Evolutionary conservation across 1,140 invertebrate species (phyloP), one percentile per base, ranked within the genome.

Genomic region (Heliconius hermathena): DNA sequence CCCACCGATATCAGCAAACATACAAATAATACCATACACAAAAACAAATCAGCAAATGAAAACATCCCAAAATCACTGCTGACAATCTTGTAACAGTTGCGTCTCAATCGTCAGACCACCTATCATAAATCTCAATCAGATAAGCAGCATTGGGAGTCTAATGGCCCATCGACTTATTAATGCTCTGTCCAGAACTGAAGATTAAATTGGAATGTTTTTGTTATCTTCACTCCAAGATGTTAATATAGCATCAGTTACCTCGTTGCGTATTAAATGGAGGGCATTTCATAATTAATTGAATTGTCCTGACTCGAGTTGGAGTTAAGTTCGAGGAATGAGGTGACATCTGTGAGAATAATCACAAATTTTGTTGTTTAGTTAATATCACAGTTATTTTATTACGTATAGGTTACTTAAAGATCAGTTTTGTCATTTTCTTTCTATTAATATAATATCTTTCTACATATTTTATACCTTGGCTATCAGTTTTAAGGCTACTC

Each of bases 111-210:
- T 80, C 81, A 54, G 74, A 85, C 88, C 84, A 88, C 86, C 91
- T 91, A 92, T 93, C 91, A 93, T 91, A 92, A 91, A 91, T 92
- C 91, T 92, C 77, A 81, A 91, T 92, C 91, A 91, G 89, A 92
- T 93, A 90, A 90, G 87, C 84, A 88, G 90, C 90, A 89, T 90
- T 92, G 89, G 87, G 87, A 86, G 86, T 90, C 88, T 93, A 93
- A 93, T 92, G 90, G 85, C 77, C 78, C 84, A 85, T 89, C 87
- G 86, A 90, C 88, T 89, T 93, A 92, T 92, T 91, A 91, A 91
- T 90, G 88, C 79, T 78, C 84, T 82, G 85, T 89, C 84, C 82
- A 74, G 73, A 80, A 72, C 54, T 66, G 73, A 73, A 81, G 77
- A 76, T 22, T 60, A 70, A 73, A 78, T 83, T 86, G 54, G 76